phyloP scores from a whole-genome alignment of 1,140 invertebrate genomes.

The Drosophila ficusphila region DNA sequence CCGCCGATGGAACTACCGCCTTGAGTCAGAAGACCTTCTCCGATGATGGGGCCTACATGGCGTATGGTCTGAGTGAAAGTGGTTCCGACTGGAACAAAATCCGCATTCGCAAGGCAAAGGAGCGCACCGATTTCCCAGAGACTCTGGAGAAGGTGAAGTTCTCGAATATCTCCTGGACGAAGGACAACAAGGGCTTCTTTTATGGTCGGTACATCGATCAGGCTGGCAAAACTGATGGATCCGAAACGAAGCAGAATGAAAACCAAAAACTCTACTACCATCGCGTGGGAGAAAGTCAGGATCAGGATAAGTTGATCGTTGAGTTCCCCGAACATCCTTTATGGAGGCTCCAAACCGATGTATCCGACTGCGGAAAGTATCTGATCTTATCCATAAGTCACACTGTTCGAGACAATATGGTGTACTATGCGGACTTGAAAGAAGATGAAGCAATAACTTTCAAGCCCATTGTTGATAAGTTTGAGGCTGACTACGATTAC shows the following conservation, averaged over 20 bases:
- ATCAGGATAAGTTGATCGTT: constrained; percentile 93
- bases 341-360: constrained; percentile 91
- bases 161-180: constrained; percentile 95
- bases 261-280: constrained; percentile 98
- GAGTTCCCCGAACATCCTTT: constrained; percentile 96
- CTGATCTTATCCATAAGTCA: constrained; percentile 89
- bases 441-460: constrained; percentile 88
- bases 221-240: constrained; percentile 92
- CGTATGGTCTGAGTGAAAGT: constrained; percentile 95
- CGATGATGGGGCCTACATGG: constrained; percentile 94
- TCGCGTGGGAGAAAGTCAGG: constrained; percentile 93
- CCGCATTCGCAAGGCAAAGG: constrained; percentile 91
- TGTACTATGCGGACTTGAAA: constrained; percentile 92
- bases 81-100: constrained; percentile 98
- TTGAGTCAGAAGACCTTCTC: constrained; percentile 93
- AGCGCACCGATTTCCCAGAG: constrained; percentile 94
- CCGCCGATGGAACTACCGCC: constrained; percentile 96
- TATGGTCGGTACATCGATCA: constrained; percentile 93
- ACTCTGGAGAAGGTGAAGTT: constrained; percentile 96
- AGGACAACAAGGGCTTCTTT: constrained; percentile 97
- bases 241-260: constrained; percentile 93
- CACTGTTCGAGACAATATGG: constrained; percentile 90
- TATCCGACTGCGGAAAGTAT: constrained; percentile 95
- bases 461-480: constrained; percentile 92
- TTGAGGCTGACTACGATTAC: constrained; percentile 98